These are phyloP conservation scores for Lytechinus pictus DNA, from an alignment of 35 echinoderm and acorn worm genomes.

Conservation along the genomic window DNA sequence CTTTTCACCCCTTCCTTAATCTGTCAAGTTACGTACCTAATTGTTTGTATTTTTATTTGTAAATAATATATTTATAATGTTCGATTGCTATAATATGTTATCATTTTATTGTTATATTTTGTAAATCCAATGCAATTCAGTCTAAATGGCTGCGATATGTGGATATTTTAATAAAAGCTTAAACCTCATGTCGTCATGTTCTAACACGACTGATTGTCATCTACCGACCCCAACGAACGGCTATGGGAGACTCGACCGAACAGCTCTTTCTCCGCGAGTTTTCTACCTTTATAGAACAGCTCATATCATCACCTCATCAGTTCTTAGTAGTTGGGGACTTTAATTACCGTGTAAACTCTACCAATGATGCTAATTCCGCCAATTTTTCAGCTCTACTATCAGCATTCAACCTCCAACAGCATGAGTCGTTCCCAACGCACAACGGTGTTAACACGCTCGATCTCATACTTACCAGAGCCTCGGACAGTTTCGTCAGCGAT, in stretches of 20 bases:
- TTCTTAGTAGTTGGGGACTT: not conserved
- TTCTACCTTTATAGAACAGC: not conserved
- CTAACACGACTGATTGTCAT: slow-evolving; percentile 7
- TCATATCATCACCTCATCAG: not conserved
- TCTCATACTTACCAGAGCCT: not conserved
- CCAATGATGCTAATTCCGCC: not conserved
- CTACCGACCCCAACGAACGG: not conserved
- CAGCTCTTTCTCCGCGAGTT: not conserved
- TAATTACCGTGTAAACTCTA: not conserved
- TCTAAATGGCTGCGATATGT: too few relatives aligned
- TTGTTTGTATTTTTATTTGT: too few relatives aligned
- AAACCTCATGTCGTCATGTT: not conserved
- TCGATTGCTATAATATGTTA: too few relatives aligned
- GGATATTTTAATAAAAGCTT: too few relatives aligned
- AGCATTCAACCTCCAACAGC: not conserved
- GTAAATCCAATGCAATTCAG: too few relatives aligned
- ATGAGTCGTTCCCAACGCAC: not conserved
- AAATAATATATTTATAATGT: too few relatives aligned
- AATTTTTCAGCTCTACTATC: not conserved
- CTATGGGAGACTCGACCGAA: not conserved
- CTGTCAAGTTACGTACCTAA: too few relatives aligned
- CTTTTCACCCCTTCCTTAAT: too few relatives aligned
- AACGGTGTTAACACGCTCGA: not conserved
- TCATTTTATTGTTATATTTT: too few relatives aligned
- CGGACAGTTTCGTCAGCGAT: not conserved